Conservation (phyloP, 2,113 vertebrate species). For the Dicentrarchus labrax region DNA sequence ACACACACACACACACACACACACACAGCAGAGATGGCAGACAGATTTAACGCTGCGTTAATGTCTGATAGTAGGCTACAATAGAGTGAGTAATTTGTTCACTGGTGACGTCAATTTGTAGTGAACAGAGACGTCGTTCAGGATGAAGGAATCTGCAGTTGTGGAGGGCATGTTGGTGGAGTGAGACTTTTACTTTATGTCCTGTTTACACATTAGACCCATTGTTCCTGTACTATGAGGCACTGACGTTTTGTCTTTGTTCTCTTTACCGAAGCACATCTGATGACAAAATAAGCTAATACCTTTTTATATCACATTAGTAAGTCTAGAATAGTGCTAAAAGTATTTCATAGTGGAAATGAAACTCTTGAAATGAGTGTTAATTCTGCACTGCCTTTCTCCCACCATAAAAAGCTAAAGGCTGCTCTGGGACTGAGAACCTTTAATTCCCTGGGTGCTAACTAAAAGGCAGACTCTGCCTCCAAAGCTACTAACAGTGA, state of each 20-base stretch:
- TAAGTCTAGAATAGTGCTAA: background rate
- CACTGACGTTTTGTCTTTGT: background rate
- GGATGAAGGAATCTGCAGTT: conserved; percentile 12
- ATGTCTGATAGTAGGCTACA: conserved; percentile 24
- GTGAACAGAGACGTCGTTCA: conserved; percentile 55
- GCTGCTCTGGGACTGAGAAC: background rate
- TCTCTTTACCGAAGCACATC: background rate
- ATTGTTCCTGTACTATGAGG: background rate
- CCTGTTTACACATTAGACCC: background rate
- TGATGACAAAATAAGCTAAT: background rate
- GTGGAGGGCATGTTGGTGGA: background rate
- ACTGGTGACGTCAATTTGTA: conserved; percentile 33
- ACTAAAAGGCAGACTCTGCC: background rate
- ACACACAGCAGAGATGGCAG: background rate
- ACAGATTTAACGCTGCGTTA: conserved; percentile 8
- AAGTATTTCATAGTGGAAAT: background rate
- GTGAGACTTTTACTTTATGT: background rate
- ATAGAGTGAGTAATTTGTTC: conserved; percentile 28
- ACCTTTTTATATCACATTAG: background rate
- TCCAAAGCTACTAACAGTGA: background rate
- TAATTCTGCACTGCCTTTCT: background rate
- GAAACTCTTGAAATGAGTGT: background rate
- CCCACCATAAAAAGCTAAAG: background rate
- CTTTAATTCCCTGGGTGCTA: background rate
- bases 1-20: background rate